Evolutionary conservation across 2,113 vertebrate species (phyloP).

Genomic region (Apodemus speciosus): DNA sequence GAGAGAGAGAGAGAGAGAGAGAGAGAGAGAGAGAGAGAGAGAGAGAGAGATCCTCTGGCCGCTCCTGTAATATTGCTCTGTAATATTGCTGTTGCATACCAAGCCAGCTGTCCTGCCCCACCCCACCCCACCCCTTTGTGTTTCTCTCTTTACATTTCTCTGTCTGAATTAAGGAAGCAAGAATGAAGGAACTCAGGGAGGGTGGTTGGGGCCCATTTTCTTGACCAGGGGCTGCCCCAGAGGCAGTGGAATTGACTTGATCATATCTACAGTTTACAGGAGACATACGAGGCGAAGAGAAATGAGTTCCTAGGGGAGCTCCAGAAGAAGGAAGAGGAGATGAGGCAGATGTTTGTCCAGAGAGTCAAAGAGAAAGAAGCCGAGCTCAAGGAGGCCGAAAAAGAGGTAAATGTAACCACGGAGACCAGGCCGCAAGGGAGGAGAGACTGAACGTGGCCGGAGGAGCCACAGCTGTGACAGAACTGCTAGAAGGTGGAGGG

Average conservation of each 20-base stretch:
- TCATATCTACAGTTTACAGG: slow-evolving; percentile 91
- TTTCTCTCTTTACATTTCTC: background rate
- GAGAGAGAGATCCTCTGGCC: background rate
- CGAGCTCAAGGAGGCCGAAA: slow-evolving; percentile 98
- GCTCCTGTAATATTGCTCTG: background rate
- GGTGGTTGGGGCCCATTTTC: background rate
- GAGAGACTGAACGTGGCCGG: background rate
- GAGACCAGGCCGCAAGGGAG: background rate
- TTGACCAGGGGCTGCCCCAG: background rate
- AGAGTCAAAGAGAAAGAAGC: slow-evolving; percentile 99
- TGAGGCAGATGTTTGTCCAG: slow-evolving; percentile 99
- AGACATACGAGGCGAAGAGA: slow-evolving; percentile 98
- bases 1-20: background rate
- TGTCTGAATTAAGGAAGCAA: background rate
- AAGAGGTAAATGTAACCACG: slow-evolving; percentile 89
- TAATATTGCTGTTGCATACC: background rate
- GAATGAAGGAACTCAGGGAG: background rate
- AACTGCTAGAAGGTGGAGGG: background rate
- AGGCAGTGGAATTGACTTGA: slow-evolving; percentile 54
- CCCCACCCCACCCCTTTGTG: background rate
- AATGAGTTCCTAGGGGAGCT: slow-evolving; percentile 98
- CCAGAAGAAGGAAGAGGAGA: slow-evolving; percentile 99
- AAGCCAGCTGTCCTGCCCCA: background rate
- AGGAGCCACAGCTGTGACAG: background rate
- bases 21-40: background rate